A percentile compares a stretch with the other conserved stretches of the same genome.
phyloP scores from a whole-genome alignment of 2,113 vertebrate species.

The Sturnira hondurensis region DNA sequence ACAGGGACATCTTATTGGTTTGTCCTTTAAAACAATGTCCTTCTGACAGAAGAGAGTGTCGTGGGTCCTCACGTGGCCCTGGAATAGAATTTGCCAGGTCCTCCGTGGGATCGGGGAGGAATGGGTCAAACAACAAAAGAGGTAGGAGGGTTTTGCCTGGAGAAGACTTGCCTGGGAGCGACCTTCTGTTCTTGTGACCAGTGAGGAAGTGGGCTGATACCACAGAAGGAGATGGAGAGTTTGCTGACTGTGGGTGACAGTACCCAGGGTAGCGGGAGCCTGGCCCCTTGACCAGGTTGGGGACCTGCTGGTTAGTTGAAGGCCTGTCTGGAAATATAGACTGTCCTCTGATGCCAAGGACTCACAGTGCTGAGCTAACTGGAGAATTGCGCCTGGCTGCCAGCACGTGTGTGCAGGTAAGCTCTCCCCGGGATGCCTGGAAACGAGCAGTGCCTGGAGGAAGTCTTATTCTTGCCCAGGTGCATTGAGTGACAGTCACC shows the following conservation, averaged over 20 bases:
- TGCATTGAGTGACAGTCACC: background rate
- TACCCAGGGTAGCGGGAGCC: background rate
- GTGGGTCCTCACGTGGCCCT: background rate
- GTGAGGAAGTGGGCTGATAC: background rate
- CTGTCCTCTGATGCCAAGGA: background rate
- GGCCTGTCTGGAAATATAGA: background rate
- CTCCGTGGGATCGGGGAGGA: background rate
- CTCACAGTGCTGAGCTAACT: background rate
- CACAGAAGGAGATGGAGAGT: background rate
- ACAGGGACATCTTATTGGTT: background rate
- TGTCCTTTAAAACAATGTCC: background rate
- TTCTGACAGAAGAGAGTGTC: background rate
- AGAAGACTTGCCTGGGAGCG: background rate
- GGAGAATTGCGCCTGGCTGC: background rate
- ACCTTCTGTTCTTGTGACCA: background rate
- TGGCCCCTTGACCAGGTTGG: background rate
- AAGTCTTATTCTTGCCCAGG: background rate
- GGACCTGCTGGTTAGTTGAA: background rate
- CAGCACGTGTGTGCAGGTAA: rapidly evolving
- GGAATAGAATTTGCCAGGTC: background rate
- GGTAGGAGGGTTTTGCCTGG: background rate
- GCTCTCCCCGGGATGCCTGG: background rate
- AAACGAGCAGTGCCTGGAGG: background rate
- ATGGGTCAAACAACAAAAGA: background rate
- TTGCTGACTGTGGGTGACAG: background rate